phyloP scores from a whole-genome alignment of 1,140 invertebrate species.

The Periplaneta americana region DNA sequence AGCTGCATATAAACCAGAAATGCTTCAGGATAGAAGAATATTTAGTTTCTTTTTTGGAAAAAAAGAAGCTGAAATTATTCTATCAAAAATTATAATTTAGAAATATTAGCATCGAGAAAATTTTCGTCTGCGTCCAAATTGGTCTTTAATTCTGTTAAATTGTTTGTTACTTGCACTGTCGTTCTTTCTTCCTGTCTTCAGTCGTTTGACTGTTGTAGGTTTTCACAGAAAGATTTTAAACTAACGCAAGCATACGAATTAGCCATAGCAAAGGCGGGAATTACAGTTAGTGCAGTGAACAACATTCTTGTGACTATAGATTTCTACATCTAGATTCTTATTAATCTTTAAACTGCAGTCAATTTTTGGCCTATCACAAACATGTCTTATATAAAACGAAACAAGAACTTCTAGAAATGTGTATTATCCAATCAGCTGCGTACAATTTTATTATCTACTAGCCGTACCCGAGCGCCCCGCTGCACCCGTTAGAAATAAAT shows the following conservation, averaged over 20 bases:
- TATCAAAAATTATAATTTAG: neutral
- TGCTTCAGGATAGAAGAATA: neutral
- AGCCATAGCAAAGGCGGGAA: neutral
- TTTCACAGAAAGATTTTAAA: neutral
- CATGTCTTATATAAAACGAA: neutral
- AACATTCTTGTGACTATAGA: neutral
- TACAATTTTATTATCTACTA: no score
- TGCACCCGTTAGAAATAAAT: no score
- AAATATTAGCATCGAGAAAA: neutral
- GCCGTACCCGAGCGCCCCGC: no score
- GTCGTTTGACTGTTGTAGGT: neutral
- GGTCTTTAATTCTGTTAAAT: neutral
- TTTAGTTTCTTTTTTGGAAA: neutral
- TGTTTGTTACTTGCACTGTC: neutral
- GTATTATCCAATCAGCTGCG: neutral
- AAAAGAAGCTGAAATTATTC: neutral
- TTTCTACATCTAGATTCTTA: neutral
- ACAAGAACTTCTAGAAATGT: neutral
- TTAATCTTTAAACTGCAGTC: neutral
- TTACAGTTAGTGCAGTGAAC: neutral
- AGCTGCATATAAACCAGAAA: neutral
- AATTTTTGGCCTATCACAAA: neutral
- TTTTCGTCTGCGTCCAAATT: neutral
- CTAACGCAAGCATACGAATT: neutral
- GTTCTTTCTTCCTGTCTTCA: neutral